A percentile compares a stretch with the other conserved stretches of the same genome.
These are phyloP conservation scores for Neoaliturus tenellus DNA, from an alignment of 2,888 invertebrate genomes.

Conservation along the genomic window DNA sequence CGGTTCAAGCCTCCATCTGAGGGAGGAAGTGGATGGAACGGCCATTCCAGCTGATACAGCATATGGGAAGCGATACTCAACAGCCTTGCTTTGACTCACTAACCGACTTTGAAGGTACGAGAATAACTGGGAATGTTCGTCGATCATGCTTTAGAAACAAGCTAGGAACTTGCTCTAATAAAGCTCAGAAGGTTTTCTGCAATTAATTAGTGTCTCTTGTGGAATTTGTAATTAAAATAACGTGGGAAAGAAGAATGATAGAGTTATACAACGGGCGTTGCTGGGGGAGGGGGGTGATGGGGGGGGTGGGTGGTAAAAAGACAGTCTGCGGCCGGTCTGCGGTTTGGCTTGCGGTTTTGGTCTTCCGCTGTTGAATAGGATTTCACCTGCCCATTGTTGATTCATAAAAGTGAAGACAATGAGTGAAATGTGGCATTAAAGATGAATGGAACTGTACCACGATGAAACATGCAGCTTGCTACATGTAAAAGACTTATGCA, in stretches of 20 bases:
- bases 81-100: not conserved
- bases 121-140: not conserved
- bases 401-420: not conserved
- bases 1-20: not conserved
- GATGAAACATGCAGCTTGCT: too few species aligned
- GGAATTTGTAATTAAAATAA: not conserved
- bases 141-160: too few species aligned
- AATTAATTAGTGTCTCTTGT: not conserved
- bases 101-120: not conserved
- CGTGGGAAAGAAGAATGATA: slow-evolving; percentile 8
- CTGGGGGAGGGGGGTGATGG: not conserved
- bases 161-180: too few species aligned
- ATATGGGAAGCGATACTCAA: not conserved
- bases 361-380: slow-evolving; percentile 5
- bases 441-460: too few species aligned
- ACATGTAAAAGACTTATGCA: too few species aligned
- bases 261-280: too few species aligned
- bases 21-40: not conserved
- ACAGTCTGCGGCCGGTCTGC: not conserved
- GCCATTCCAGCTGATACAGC: not conserved
- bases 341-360: not conserved
- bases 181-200: too few species aligned
- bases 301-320: not conserved
- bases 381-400: not conserved
- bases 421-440: too few species aligned